Base-by-base conservation (phyloP, 2,797 vertebrate genomes). In the Muraenolepis orangiensis region DNA sequence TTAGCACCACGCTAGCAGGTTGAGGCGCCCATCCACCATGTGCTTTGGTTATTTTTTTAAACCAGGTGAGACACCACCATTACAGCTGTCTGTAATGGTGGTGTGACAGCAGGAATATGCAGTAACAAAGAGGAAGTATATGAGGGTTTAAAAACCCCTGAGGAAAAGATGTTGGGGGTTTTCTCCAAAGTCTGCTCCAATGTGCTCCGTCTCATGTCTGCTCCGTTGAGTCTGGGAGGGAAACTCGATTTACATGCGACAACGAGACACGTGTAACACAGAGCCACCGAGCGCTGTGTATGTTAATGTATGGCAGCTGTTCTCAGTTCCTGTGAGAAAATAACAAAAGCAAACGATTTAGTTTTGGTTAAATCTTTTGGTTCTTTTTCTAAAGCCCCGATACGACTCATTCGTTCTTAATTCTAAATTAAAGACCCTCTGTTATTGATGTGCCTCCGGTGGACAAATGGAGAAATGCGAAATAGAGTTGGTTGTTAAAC, bases 241-340 rank as follows among this genome's bases (percentile, higher is more conserved):
- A 26, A 14, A 4, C 8, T 66, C n/a, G n/a, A 29, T 66, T 66
- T 66, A 66, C 26, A 29, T 66, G 64, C 20, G n/a, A 51, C 46
- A 20, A 51, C n/a, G 20, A 20, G 18, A n/a, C 18, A 20, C n/a
- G n/a, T n/a, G n/a, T n/a, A n/a, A n/a, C n/a, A n/a, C 64, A 28
- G 64, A 1, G 26, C 18, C 13, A 29, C 28, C 23, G 23, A 29
- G 81, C 80, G 82, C 20, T 83, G 80, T 86, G 81, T 91, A 85
- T 89, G 85, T 77, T 87, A 86, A 91, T 85, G 72, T 75, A 46
- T 30, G 72, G 79, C 89, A 90, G 89, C 89, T 91, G 88, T 87
- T 90, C 73, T 51, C 0, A 13, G 23, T 57, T 10, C 3, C 51
- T 4, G 6, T 20, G 46, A 51, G 46, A 6, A 51, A n/a, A 34